These are phyloP conservation scores for Coelogynopora nodosa DNA, from an alignment of 2,888 invertebrate genomes.

Conservation along the genomic window DNA sequence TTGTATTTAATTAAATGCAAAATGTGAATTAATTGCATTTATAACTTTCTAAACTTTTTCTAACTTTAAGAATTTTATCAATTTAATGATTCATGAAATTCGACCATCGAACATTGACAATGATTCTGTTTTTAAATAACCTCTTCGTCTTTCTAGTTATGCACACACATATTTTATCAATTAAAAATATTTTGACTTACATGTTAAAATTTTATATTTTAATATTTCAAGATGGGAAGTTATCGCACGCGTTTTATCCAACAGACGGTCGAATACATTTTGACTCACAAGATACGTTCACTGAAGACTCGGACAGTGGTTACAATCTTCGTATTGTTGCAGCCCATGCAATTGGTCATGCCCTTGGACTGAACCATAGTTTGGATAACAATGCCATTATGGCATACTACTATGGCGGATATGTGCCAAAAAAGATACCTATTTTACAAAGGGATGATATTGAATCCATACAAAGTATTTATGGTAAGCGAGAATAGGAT, in stretches of 20 bases:
- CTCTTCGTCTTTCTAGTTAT: no score
- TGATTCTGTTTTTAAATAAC: no score
- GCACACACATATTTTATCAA: no score
- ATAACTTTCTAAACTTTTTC: no score
- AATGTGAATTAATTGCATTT: no score
- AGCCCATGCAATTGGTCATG: slow-evolving; percentile 43
- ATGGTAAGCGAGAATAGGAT: slow-evolving; percentile 40
- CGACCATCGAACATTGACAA: no score
- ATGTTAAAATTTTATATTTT: no score
- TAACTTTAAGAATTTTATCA: no score
- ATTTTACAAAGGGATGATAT: slow-evolving; percentile 18
- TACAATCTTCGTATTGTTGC: slow-evolving; percentile 41
- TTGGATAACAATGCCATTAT: slow-evolving; percentile 9
- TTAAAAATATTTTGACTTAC: no score
- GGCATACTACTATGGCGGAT: slow-evolving; percentile 35
- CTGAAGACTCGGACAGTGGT: slow-evolving; percentile 26
- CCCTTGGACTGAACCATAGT: slow-evolving; percentile 37
- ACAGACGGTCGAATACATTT: slow-evolving; percentile 37
- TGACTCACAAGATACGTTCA: slow-evolving; percentile 38
- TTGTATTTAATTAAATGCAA: no score
- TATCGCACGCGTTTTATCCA: slow-evolving; percentile 31
- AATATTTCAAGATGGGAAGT: slow-evolving; percentile 36
- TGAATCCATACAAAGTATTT: slow-evolving; percentile 23
- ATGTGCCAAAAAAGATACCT: not conserved
- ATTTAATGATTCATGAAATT: no score